Percentiles rank a stretch among this genome's conserved stretches.
Evolutionary conservation across 2,888 invertebrate species (phyloP).

Genomic region (Drosophila mulleri): DNA sequence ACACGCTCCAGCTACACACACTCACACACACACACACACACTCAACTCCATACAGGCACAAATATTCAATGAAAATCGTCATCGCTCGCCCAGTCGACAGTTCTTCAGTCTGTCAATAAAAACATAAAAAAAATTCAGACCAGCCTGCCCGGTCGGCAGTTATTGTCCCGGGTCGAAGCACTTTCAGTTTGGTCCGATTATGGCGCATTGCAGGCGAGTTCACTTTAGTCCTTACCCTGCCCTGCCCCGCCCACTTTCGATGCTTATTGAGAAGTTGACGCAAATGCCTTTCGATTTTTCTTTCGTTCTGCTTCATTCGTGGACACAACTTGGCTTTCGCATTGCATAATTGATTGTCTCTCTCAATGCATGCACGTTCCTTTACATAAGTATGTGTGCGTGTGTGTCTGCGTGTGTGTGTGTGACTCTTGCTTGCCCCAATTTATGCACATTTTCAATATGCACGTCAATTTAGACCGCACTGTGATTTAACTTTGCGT

Average conservation of each 20-base stretch:
- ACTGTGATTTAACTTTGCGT: constrained; percentile 30
- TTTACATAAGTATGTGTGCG: constrained; percentile 2
- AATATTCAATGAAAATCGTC: constrained; percentile 74
- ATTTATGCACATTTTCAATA: constrained; percentile 68
- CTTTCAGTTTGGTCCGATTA: constrained; percentile 25
- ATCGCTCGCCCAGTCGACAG: constrained; percentile 45
- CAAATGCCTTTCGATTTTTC: constrained; percentile 75
- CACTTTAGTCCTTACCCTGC: constrained; percentile 16
- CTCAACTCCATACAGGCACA: constrained; percentile 31
- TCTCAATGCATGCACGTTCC: constrained; percentile 11
- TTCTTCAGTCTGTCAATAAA: constrained; percentile 67
- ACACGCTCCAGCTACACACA: constrained; percentile 49
- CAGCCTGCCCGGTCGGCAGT: constrained; percentile 12
- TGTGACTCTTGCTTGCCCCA: constrained; percentile 7
- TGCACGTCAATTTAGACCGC: constrained; percentile 48
- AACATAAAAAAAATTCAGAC: constrained; percentile 37
- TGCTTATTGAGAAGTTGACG: constrained; percentile 70
- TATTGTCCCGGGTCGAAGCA: constrained; percentile 28
- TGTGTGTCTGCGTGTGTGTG: constrained; percentile 6
- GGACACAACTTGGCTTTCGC: constrained; percentile 72
- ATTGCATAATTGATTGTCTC: constrained; percentile 75
- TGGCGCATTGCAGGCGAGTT: constrained; percentile 66
- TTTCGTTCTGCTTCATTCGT: constrained; percentile 49
- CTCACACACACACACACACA: constrained; percentile 2
- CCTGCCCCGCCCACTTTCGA: constrained; percentile 9